Base-by-base conservation (phyloP, 2,797 vertebrate species). In the Coregonus ussuriensis region DNA sequence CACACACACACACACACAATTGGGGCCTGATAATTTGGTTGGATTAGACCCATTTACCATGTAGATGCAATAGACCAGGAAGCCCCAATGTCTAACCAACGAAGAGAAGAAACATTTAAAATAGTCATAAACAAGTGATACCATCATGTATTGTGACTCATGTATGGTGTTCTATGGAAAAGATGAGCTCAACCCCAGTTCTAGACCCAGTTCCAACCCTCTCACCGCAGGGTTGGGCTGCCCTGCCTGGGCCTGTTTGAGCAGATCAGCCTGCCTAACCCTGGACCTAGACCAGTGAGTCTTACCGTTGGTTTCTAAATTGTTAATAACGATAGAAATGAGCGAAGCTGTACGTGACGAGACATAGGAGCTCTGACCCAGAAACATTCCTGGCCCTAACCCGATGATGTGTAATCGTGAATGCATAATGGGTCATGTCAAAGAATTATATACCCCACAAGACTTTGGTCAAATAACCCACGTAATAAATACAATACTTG, bases 401-500 rank as follows among this genome's bases (percentile, higher is more conserved):
- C 56, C 56, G n/a, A 59, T 59, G 56, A 59, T 59, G 41, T 47
- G n/a, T 63, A 29, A 63, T 63, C 59, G 25, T 25, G 21, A 21
- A 29, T 63, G 16, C 25, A 29, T 29, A 63, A 63, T 63, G 21
- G 59, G 7, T 3, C 21, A 21, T 63, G 21, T 63, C 59, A 63
- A 25, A 21, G 7, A 21, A 63, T 63, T 1, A 63, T 63, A 63
- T 29, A 21, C 59, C 59, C 59, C 25, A 13, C 9, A 21, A 63
- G 59, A 63, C 59, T 21, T 63, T 63, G 59, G 21, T 29, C 21
- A 63, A 63, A 63, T 25, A 63, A 21, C 21, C 25, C 59, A 25
- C 21, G 41, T 47, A 47, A 63, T 63, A 63, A 63, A 63, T 63
- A 25, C 59, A 63, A 63, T 29, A 63, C 59, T 63, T 63, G 59